Percentiles rank a stretch among this genome's conserved stretches.
Evolutionary conservation across 2,888 invertebrate genomes (phyloP).

Genomic region (Cephalotes varians): DNA sequence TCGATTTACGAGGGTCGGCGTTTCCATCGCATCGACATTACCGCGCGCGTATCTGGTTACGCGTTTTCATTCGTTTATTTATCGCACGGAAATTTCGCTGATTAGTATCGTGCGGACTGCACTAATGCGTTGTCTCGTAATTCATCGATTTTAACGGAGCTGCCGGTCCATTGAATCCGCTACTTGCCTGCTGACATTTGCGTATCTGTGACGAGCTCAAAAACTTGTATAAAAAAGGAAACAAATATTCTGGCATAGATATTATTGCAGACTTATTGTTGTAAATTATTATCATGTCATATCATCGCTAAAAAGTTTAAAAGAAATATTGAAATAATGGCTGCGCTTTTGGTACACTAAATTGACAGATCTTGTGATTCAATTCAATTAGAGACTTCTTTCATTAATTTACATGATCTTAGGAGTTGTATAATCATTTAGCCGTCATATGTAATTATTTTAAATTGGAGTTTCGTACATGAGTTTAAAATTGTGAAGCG

Average conservation of each 20-base stretch:
- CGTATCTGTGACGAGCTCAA: constrained; percentile 68
- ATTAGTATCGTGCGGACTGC: constrained; percentile 86
- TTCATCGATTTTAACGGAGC: constrained; percentile 85
- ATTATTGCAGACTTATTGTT: constrained; percentile 40
- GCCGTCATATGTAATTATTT: constrained; percentile 1
- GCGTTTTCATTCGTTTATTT: constrained; percentile 84
- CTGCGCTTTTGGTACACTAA: not conserved
- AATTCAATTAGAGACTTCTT: not conserved
- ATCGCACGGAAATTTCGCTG: constrained; percentile 86
- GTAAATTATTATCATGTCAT: constrained; percentile 33
- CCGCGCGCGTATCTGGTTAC: constrained; percentile 79
- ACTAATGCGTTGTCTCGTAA: constrained; percentile 85
- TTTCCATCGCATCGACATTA: constrained; percentile 79
- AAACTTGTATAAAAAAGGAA: constrained; percentile 63
- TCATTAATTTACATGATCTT: constrained; percentile 11
- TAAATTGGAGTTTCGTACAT: not conserved
- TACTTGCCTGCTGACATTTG: constrained; percentile 72
- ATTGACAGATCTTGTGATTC: constrained; percentile 10
- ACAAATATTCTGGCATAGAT: not conserved
- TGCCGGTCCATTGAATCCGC: constrained; percentile 80
- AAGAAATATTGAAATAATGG: constrained; percentile 31
- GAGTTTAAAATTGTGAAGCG: not conserved
- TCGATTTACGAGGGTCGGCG: constrained; percentile 77
- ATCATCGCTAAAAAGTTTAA: constrained; percentile 1
- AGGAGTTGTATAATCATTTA: not conserved